These are phyloP conservation scores for Epirrita christyi DNA, from an alignment of 2,888 invertebrate species.

Conservation along the genomic window DNA sequence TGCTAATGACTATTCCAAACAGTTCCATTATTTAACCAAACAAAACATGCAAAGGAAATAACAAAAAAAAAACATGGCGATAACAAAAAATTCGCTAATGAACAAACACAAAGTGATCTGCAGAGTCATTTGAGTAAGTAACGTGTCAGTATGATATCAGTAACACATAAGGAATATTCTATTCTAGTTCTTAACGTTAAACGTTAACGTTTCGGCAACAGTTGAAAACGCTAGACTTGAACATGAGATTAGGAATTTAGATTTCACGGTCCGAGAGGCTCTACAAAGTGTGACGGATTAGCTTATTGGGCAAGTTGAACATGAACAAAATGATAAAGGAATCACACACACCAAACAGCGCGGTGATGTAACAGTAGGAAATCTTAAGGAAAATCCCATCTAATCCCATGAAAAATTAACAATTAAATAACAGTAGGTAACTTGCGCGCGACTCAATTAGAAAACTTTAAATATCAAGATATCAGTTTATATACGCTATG, in stretches of 20 bases:
- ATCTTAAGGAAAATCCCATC: neutral
- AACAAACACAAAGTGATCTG: slow-evolving; percentile 44
- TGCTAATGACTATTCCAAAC: slow-evolving; percentile 40
- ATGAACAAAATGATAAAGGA: slow-evolving; percentile 9
- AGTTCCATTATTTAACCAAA: slow-evolving; percentile 44
- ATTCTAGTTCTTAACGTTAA: slow-evolving; percentile 57
- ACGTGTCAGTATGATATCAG: slow-evolving; percentile 53
- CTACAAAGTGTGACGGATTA: slow-evolving; percentile 46
- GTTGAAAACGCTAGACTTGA: slow-evolving; percentile 9
- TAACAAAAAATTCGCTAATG: slow-evolving; percentile 50
- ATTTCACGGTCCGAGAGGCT: slow-evolving; percentile 47
- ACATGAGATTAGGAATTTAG: slow-evolving; percentile 40
- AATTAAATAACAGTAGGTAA: neutral
- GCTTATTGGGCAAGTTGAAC: slow-evolving; percentile 15
- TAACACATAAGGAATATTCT: slow-evolving; percentile 54
- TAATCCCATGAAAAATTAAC: neutral
- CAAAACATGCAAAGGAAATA: slow-evolving; percentile 44
- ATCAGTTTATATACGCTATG: neutral
- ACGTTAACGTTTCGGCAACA: slow-evolving; percentile 13
- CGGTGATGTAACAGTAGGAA: neutral
- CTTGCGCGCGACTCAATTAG: neutral
- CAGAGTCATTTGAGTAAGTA: slow-evolving; percentile 51
- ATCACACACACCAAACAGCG: too few species aligned
- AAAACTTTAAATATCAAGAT: neutral
- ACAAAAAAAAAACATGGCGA: slow-evolving; percentile 42